These are phyloP conservation scores for Lochmaea crataegi DNA, from an alignment of 2,888 invertebrate genomes.

Conservation along the genomic window DNA sequence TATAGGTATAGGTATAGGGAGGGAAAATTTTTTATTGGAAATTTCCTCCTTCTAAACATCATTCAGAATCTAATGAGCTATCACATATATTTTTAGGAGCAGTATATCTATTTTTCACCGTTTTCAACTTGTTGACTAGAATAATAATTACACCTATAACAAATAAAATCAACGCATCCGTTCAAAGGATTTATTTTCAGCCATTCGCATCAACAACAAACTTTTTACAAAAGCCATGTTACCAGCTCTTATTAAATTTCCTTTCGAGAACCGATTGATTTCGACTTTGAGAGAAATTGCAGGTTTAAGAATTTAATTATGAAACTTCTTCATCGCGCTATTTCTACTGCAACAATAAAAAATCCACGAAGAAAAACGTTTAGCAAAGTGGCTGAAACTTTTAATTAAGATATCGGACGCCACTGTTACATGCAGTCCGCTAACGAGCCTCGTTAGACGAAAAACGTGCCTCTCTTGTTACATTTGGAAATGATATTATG, in stretches of 20 bases:
- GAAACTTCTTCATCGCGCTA: conserved; percentile 29
- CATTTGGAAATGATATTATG: background rate
- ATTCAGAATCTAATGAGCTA: too few relatives aligned
- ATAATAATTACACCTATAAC: too few relatives aligned
- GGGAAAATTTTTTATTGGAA: too few relatives aligned
- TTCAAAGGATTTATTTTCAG: too few relatives aligned
- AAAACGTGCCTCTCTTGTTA: conserved; percentile 14
- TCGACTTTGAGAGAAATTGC: conserved; percentile 34
- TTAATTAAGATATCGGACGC: conserved; percentile 31
- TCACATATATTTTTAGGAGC: too few relatives aligned
- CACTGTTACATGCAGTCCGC: conserved; percentile 6
- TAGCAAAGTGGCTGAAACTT: conserved; percentile 23
- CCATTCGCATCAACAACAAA: too few relatives aligned
- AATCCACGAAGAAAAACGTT: conserved; percentile 17
- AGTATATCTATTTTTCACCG: too few relatives aligned
- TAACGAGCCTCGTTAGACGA: conserved; percentile 16
- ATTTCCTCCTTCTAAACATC: too few relatives aligned
- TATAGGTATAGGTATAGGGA: too few relatives aligned
- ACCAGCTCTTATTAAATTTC: conserved; percentile 24
- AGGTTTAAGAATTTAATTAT: conserved; percentile 39
- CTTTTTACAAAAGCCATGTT: background rate
- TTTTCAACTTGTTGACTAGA: too few relatives aligned
- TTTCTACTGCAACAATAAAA: conserved; percentile 10
- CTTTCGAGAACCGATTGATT: conserved; percentile 32
- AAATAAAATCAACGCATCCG: too few relatives aligned